Conservation (phyloP, 1,140 invertebrate species). For the Nomia melanderi region DNA sequence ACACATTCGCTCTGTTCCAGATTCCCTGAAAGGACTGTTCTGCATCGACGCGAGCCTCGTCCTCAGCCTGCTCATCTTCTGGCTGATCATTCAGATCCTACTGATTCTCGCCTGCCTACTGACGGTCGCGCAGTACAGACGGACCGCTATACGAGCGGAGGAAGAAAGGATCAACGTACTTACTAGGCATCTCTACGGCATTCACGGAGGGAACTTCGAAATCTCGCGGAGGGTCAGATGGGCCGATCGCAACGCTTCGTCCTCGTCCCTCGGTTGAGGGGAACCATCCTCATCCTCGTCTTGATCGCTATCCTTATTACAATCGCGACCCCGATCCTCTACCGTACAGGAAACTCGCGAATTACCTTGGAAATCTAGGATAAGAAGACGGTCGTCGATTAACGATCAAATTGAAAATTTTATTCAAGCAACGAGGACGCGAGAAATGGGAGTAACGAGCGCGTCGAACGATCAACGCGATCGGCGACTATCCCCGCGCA, state of each 20-base stretch:
- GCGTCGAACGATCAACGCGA: too few relatives aligned
- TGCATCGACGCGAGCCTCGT: conserved; percentile 72
- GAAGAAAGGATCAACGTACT: conserved; percentile 75
- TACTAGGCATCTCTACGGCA: conserved; percentile 74
- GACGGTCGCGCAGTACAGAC: conserved; percentile 69
- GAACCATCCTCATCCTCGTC: neutral
- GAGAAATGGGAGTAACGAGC: neutral
- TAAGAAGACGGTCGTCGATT: too few relatives aligned
- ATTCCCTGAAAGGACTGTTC: conserved; percentile 66
- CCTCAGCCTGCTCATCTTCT: conserved; percentile 70
- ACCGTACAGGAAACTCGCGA: too few relatives aligned
- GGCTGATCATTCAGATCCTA: conserved; percentile 75
- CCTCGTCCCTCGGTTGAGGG: conserved; percentile 18
- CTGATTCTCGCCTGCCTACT: conserved; percentile 73
- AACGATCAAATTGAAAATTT: too few relatives aligned
- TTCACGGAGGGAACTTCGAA: conserved; percentile 76
- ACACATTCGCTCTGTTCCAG: conserved; percentile 63
- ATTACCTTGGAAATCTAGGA: too few relatives aligned
- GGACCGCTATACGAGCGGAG: conserved; percentile 71
- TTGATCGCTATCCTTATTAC: too few relatives aligned
- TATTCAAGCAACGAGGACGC: too few relatives aligned
- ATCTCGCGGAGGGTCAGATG: conserved; percentile 76
- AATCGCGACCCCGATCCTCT: too few relatives aligned
- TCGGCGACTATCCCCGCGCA: neutral
- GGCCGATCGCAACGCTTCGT: conserved; percentile 73